Percentiles rank a stretch among this genome's conserved stretches.
Conservation (phyloP, 2,797 vertebrate genomes). For the Neosilurus mollespiculum region DNA sequence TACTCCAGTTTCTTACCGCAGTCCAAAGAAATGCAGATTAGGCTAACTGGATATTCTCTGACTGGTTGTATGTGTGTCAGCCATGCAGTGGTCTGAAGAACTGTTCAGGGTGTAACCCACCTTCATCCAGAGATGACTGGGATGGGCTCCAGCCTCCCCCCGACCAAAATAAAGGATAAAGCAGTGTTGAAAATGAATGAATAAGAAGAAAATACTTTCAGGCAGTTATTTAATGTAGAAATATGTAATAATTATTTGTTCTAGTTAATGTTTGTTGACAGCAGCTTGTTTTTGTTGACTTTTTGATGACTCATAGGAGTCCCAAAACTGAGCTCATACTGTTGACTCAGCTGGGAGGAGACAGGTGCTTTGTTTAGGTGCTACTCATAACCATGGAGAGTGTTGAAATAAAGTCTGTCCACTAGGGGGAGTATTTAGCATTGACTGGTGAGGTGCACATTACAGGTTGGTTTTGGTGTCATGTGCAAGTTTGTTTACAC, state of each 20-base stretch:
- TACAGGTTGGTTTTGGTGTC: background rate
- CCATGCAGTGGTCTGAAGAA: no score
- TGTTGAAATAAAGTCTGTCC: constrained; percentile 30
- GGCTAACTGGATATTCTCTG: no score
- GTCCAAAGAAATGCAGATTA: no score
- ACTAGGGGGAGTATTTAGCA: constrained; percentile 51
- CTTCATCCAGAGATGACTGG: no score
- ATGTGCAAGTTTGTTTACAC: constrained; percentile 49
- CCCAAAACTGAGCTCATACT: background rate
- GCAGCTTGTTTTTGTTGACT: background rate
- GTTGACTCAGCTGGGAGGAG: constrained; percentile 38
- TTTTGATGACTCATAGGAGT: constrained; percentile 20
- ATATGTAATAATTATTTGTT: background rate
- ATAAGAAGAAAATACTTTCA: background rate
- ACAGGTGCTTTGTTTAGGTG: constrained; percentile 29
- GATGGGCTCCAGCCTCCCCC: no score
- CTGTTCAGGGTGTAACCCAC: no score
- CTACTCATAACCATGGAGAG: background rate
- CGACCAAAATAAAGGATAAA: no score
- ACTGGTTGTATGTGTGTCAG: no score
- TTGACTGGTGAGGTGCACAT: background rate
- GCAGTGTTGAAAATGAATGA: no score
- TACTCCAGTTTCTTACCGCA: no score
- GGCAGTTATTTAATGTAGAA: background rate
- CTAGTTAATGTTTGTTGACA: background rate